Evolutionary conservation across 2,888 invertebrate species (phyloP), one percentile per base, ranked within the genome.

Genomic region (Villa cingulata): DNA sequence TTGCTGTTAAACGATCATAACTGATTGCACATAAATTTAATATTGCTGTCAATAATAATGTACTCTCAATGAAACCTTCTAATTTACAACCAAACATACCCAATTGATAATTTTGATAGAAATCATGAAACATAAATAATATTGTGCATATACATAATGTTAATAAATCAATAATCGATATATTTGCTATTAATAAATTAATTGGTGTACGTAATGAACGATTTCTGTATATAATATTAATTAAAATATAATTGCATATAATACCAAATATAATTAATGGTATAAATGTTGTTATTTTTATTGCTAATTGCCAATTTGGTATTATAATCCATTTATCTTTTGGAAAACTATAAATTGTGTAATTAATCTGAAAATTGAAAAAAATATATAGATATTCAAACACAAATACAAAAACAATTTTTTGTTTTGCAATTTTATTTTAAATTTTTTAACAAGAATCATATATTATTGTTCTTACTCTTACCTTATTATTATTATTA

Each of bases 1-100:
- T 86, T 9, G 86, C 86, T 4, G 86, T 84, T 20, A 90, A 70
- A 18, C 90, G 75, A 61, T 90, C 88, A 59, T 86, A 87, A 43
- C 86, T 86, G 0, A 90, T 83, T 19, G 81, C 75, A 34, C 83
- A 79, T 49, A 90, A 72, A 48, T 83, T 87, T 51, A 83, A 76
- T 0, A 89, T 84, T 41, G 83, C 82, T 3, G 86, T 79, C 44
- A 90, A 70, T 2, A 89, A 72, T 44, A 86, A 72, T 1, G 81
- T 72, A 40, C 82, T 86, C 71, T 86, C 83, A 34, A 85, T 60
- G 57, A 84, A 83, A 2, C 83, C 86, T 65, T 88, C 87, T 56
- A 80, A 73, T 55, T 78, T 77, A 62, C 89, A 90, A 10, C 86
- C 85, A 48, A 83, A 73, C 14, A 72, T 70, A 17, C 82, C 84